Evolutionary conservation across 1,140 invertebrate genomes (phyloP).

Genomic region (Meloidogyne chitwoodi): DNA sequence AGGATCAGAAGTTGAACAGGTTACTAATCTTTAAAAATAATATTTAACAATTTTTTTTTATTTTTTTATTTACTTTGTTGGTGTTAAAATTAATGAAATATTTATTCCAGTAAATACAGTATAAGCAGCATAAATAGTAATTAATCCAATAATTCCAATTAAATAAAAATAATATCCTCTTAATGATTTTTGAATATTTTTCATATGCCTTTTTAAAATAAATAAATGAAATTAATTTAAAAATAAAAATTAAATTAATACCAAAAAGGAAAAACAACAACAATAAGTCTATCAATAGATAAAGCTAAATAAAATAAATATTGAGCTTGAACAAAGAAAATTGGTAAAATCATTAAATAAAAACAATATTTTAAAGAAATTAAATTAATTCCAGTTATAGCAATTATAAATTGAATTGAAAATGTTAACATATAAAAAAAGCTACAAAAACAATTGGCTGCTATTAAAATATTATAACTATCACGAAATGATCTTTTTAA

Average conservation of each 20-base stretch:
- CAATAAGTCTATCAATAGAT: neutral
- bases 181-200: neutral
- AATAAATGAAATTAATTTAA: neutral
- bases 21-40: neutral
- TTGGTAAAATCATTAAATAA: neutral
- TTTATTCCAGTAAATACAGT: neutral
- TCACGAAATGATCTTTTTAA: neutral
- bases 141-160: neutral
- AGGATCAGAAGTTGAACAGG: neutral
- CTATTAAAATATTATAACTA: neutral
- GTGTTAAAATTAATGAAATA: neutral
- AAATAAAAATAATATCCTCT: neutral
- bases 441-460: neutral
- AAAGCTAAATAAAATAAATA: conserved; percentile 7
- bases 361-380: neutral
- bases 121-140: neutral
- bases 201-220: neutral
- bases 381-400: neutral
- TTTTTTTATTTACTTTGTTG: neutral
- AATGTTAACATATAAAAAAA: conserved; percentile 4
- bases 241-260: neutral
- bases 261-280: neutral
- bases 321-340: neutral
- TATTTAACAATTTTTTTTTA: neutral
- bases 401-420: neutral